Conservation (phyloP, 2,113 vertebrate species). For the Sapayoa aenigma region DNA sequence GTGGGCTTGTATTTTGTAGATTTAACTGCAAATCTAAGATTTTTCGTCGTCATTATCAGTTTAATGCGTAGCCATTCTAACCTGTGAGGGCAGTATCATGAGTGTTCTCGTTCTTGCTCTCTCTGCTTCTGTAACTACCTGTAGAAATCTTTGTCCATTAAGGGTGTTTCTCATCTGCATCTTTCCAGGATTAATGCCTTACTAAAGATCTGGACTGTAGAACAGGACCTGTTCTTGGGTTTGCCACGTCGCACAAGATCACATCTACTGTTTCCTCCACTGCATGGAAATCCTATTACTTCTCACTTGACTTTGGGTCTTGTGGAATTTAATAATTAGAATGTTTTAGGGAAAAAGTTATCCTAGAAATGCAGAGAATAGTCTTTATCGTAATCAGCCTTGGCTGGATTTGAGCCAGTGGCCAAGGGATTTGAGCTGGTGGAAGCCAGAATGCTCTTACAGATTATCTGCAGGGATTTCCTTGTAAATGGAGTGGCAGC, state of each 20-base stretch:
- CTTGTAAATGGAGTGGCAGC: slow-evolving; percentile 36
- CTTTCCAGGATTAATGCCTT: not conserved
- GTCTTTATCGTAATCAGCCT: not conserved
- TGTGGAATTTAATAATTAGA: not conserved
- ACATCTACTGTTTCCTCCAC: not conserved
- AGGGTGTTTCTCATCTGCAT: not conserved
- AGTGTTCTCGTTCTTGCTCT: not conserved
- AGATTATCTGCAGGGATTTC: slow-evolving; percentile 55
- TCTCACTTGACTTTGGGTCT: not conserved
- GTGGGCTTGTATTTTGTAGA: not conserved
- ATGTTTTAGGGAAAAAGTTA: not conserved
- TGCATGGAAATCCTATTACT: not conserved
- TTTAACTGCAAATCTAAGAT: not conserved
- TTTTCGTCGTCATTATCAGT: not conserved
- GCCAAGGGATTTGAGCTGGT: slow-evolving; percentile 41
- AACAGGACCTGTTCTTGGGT: not conserved
- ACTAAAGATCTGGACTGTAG: not conserved
- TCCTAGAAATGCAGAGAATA: not conserved
- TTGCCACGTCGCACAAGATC: not conserved
- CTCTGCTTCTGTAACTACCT: not conserved
- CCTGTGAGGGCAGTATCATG: not conserved
- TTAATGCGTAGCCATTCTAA: not conserved
- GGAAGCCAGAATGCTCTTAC: slow-evolving; percentile 11
- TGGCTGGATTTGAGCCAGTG: slow-evolving; percentile 27
- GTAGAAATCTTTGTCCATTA: not conserved